phyloP scores from a whole-genome alignment of 2,113 vertebrate species.

The Apeltes quadracus region DNA sequence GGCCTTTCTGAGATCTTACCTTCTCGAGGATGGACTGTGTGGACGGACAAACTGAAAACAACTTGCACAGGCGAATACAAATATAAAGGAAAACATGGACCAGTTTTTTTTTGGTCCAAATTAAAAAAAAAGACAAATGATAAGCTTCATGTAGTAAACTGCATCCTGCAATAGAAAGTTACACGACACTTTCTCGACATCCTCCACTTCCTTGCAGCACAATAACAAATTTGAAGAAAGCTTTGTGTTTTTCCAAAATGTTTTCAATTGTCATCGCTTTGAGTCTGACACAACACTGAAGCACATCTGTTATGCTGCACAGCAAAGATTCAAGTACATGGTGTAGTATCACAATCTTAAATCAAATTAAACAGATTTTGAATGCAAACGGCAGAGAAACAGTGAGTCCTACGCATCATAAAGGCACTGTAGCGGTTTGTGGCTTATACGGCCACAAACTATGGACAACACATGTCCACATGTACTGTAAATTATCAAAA shows the following conservation, averaged over 20 bases:
- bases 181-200: not conserved
- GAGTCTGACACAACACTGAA: constrained; percentile 11
- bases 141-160: constrained; percentile 18
- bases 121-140: constrained; percentile 29
- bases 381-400: constrained; percentile 14
- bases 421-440: constrained; percentile 50
- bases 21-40: not conserved
- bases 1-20: not conserved
- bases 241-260: constrained; percentile 1
- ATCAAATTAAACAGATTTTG: not conserved
- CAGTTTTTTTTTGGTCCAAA: not conserved
- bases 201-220: not conserved
- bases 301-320: constrained; percentile 11
- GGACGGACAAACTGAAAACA: not conserved
- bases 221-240: not conserved
- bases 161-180: constrained; percentile 32
- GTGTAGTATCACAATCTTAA: constrained; percentile 6
- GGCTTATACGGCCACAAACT: too few relatives aligned
- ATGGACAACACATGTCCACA: not conserved
- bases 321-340: not conserved
- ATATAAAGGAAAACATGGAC: not conserved
- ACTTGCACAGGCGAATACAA: not conserved
- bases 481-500: not conserved
- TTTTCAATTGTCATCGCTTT: not conserved
- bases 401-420: not conserved